These are phyloP conservation scores for Siniperca knerii DNA, from an alignment of 2,113 vertebrate genomes.

Conservation along the genomic window DNA sequence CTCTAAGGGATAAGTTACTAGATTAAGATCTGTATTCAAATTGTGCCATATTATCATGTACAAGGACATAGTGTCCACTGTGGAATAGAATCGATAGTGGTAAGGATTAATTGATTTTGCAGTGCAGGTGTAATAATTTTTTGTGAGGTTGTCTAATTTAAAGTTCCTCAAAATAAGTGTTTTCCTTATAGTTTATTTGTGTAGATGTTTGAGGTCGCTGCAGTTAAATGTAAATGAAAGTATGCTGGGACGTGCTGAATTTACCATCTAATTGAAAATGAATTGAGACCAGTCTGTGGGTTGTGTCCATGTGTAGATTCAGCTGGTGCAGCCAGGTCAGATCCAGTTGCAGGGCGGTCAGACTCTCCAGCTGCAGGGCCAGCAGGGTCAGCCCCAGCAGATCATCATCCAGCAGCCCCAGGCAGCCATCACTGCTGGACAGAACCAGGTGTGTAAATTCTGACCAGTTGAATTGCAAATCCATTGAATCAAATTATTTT, in stretches of 20 bases:
- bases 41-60: neutral
- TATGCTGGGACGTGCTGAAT: neutral
- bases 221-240: neutral
- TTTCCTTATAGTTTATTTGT: neutral
- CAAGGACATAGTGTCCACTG: neutral
- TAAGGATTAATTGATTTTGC: neutral
- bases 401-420: slow-evolving; percentile 99
- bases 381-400: slow-evolving; percentile 97
- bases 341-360: slow-evolving; percentile 98
- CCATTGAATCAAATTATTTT: neutral
- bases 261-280: neutral
- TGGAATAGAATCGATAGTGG: neutral
- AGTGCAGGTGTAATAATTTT: too few species aligned
- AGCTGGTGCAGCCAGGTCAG: slow-evolving; percentile 96
- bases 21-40: neutral
- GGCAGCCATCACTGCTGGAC: slow-evolving; percentile 95
- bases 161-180: neutral
- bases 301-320: slow-evolving; percentile 78
- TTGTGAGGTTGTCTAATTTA: neutral
- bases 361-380: slow-evolving; percentile 95
- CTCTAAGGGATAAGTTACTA: neutral
- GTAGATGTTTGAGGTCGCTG: neutral
- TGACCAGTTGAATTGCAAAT: neutral
- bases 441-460: slow-evolving; percentile 91
- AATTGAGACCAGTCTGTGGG: neutral